These are phyloP conservation scores for Bembecia ichneumoniformis DNA, from an alignment of 2,888 invertebrate genomes.

Conservation along the genomic window DNA sequence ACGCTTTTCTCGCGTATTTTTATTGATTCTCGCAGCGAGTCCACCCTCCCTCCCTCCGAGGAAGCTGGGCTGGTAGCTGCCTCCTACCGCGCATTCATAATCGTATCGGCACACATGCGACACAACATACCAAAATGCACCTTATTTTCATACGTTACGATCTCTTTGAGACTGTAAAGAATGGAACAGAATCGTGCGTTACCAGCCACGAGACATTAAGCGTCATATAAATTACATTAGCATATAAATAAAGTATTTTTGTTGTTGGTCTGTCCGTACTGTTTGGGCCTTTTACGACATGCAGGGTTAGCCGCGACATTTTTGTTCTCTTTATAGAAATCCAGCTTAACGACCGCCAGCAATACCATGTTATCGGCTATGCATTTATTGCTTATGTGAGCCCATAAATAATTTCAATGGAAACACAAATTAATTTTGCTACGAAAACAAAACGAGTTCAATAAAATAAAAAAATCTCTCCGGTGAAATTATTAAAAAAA, in stretches of 20 bases:
- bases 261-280: conserved; percentile 54
- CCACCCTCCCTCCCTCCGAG: conserved; percentile 40
- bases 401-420: conserved; percentile 64
- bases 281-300: conserved; percentile 62
- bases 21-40: conserved; percentile 59
- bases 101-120: conserved; percentile 64
- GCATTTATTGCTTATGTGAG: conserved; percentile 67
- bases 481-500: background rate
- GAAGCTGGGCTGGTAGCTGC: conserved; percentile 64
- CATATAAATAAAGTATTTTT: conserved; percentile 73
- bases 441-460: conserved; percentile 34
- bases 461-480: background rate
- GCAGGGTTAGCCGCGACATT: conserved; percentile 58
- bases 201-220: conserved; percentile 70
- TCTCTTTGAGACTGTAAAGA: conserved; percentile 34
- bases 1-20: conserved; percentile 71
- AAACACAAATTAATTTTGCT: conserved; percentile 65
- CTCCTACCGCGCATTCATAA: conserved; percentile 72
- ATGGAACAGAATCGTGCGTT: conserved; percentile 68
- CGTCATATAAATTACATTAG: conserved; percentile 73
- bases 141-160: conserved; percentile 30
- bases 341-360: conserved; percentile 67
- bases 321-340: conserved; percentile 70
- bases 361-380: conserved; percentile 66
- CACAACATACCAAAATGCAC: conserved; percentile 34